Evolutionary conservation across 2,113 vertebrate species (phyloP).

Genomic region (Turnix velox): DNA sequence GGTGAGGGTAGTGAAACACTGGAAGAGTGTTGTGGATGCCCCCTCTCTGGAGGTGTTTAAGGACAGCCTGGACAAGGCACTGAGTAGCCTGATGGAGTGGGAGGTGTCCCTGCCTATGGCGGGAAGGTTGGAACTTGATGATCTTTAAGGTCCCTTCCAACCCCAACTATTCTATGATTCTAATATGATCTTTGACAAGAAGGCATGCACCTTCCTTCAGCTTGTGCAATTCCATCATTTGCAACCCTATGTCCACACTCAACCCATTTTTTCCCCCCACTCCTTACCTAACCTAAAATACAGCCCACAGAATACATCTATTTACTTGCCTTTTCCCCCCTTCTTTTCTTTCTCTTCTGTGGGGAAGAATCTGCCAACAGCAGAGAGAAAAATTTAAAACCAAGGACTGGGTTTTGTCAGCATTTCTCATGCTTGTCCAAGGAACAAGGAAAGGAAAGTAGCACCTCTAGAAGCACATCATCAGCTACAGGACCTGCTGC

Average conservation of each 20-base stretch:
- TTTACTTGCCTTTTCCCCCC: rapidly evolving
- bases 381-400: background rate
- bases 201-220: background rate
- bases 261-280: background rate
- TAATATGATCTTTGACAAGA: background rate
- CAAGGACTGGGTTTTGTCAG: background rate
- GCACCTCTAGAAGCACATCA: background rate
- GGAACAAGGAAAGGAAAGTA: background rate
- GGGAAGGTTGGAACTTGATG: too few relatives aligned
- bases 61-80: too few relatives aligned
- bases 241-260: background rate
- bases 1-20: too few relatives aligned
- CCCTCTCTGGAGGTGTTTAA: too few relatives aligned
- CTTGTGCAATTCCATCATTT: background rate
- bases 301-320: background rate
- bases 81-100: too few relatives aligned
- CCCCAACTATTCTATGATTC: too few relatives aligned
- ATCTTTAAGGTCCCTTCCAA: too few relatives aligned
- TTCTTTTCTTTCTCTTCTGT: background rate
- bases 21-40: too few relatives aligned
- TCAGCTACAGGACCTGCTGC: background rate
- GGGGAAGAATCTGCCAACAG: background rate
- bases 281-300: background rate
- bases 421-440: background rate
- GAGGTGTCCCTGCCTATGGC: too few relatives aligned